Base-by-base conservation (phyloP, 2,113 vertebrate species). In the Verasper variegatus region DNA sequence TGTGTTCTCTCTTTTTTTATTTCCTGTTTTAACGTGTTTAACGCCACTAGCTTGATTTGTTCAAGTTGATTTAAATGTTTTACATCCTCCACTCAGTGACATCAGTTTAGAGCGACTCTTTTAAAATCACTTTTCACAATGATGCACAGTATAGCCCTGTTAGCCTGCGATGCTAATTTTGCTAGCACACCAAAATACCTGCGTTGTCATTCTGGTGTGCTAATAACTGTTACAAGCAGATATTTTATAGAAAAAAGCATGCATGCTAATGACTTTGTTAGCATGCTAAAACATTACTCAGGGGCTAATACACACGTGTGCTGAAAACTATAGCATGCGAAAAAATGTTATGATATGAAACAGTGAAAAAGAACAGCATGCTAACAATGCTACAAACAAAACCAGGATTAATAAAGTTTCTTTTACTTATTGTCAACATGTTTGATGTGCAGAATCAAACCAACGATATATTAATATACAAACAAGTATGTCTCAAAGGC, bases 231-330 rank as follows among this genome's bases (percentile, higher is more conserved):
- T 11, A 71, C 49, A 51, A n/a, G 58, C 54, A 54, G n/a, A 70
- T 11, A 27, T 55, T 49, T 69, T 24, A 60, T 49, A 65, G 55
- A 55, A 47, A 58, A 42, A 1, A 40, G 12, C 23, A 2, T 8
- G 72, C 76, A 83, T 83, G 83, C 76, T 78, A 61, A 69, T 71
- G 79, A 58, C 20, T 64, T 55, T 81, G 67, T 87, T 85, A 78
- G 78, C 68, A 84, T 82, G 81, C 27, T 62, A 58, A 76, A 67
- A 57, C 59, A 31, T 60, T 1, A 72, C 77, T 81, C 83, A 88
- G 83, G 85, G 77, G 79, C 66, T 58, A 13, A 58, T n/a, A 15
- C 3, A 15, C n/a, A 31, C 31, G 31, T 31, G 31, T 31, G 54
- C 54, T 56, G 14, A 56, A 56, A 56, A 24, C 21, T 11, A 13